Percentiles rank a stretch among this genome's conserved stretches.
phyloP scores from a whole-genome alignment of 2,797 vertebrate species.

The Arremon brunneinucha region DNA sequence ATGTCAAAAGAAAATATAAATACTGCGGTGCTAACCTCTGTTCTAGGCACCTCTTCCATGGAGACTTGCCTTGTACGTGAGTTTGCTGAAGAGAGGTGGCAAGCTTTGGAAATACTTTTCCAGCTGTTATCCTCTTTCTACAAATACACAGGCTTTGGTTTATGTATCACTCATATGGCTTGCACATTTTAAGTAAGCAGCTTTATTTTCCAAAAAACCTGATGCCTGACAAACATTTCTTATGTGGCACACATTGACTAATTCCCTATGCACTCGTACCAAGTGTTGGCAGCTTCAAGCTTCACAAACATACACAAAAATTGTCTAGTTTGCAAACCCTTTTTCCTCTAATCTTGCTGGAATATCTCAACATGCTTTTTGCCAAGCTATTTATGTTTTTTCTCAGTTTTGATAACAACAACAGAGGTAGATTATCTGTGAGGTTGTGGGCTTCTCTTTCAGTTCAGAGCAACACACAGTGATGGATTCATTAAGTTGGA shows the following conservation, averaged over 20 bases:
- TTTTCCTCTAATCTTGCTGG: neutral
- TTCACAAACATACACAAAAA: neutral
- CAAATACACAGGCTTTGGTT: neutral
- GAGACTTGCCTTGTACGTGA: neutral
- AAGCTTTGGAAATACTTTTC: conserved; percentile 3
- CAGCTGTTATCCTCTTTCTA: neutral
- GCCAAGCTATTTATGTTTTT: neutral
- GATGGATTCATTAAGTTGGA: neutral
- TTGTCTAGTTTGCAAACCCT: neutral
- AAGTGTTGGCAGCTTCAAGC: neutral
- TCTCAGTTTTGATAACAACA: neutral
- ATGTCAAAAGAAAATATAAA: neutral
- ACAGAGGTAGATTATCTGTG: neutral
- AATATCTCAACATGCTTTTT: neutral
- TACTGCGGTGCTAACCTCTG: neutral
- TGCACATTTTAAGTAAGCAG: neutral
- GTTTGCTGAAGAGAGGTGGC: neutral
- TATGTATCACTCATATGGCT: neutral
- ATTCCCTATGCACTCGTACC: neutral
- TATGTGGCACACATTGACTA: neutral
- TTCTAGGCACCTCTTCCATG: neutral
- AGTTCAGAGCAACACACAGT: neutral
- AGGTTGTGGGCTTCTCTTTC: neutral
- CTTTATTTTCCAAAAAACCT: neutral
- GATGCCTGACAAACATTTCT: neutral